Conservation (phyloP, 2,888 invertebrate species). For the Terebella lapidaria region DNA sequence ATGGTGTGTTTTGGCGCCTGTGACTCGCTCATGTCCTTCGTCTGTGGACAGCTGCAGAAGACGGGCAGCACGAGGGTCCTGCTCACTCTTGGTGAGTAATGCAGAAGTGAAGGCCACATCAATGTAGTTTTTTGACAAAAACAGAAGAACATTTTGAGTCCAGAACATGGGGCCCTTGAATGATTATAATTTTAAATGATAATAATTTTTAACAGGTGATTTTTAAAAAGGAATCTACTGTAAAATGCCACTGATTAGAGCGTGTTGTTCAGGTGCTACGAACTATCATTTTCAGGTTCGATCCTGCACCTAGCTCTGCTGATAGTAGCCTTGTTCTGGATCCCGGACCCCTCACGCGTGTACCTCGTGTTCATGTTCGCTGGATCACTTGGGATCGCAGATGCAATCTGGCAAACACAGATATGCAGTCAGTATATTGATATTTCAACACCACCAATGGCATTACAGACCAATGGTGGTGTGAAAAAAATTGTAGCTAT, state of each 20-base stretch:
- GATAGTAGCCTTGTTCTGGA: constrained; percentile 36
- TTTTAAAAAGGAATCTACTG: no score
- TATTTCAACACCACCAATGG: no score
- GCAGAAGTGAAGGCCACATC: background rate
- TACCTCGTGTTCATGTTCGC: constrained; percentile 33
- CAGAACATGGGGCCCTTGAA: no score
- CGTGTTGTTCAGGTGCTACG: no score
- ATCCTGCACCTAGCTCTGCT: constrained; percentile 26
- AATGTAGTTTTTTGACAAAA: no score
- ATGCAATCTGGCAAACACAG: constrained; percentile 46
- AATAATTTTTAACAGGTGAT: no score
- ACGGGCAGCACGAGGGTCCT: constrained; percentile 82
- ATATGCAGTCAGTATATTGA: constrained; percentile 37
- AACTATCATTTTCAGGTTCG: constrained; percentile 15
- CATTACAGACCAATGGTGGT: no score
- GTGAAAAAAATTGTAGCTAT: no score
- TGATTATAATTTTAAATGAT: no score
- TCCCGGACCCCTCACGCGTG: constrained; percentile 29
- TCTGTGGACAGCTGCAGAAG: constrained; percentile 91
- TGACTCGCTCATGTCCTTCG: constrained; percentile 83
- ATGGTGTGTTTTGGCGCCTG: constrained; percentile 96
- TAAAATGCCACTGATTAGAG: no score
- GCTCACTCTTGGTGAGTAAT: constrained; percentile 54
- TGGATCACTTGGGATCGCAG: constrained; percentile 40
- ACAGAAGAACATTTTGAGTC: no score